These are phyloP conservation scores for Octopus sinensis DNA, from an alignment of 1,140 invertebrate species.

Conservation along the genomic window DNA sequence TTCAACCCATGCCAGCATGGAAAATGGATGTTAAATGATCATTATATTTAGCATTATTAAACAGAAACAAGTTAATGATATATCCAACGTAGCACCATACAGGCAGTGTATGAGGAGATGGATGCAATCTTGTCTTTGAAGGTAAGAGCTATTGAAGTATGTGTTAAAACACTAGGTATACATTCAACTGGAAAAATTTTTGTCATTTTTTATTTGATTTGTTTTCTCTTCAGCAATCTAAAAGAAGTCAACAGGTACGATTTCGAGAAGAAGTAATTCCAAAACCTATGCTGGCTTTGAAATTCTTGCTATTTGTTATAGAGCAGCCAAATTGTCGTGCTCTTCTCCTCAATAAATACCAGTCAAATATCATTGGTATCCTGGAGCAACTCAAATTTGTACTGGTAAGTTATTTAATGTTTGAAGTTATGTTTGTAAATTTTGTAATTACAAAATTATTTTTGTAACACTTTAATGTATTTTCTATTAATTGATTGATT, in stretches of 20 bases:
- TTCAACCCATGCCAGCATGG: too few species aligned
- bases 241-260: background rate
- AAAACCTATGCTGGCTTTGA: background rate
- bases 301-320: background rate
- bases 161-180: background rate
- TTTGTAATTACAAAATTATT: background rate
- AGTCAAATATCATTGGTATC: background rate
- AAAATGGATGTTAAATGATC: too few species aligned
- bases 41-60: too few species aligned
- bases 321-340: background rate
- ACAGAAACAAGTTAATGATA: too few species aligned
- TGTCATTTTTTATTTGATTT: background rate
- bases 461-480: background rate
- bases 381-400: background rate
- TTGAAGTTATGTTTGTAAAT: background rate
- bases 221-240: background rate
- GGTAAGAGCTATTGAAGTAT: too few species aligned
- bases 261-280: background rate
- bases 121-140: too few species aligned
- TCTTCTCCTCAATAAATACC: background rate
- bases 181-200: background rate
- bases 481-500: background rate
- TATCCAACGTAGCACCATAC: too few species aligned
- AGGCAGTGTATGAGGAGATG: too few species aligned
- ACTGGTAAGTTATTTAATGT: background rate